Evolutionary conservation across 2,888 invertebrate genomes (phyloP), one percentile per base, ranked within the genome.

Genomic region (Standfussiana lucernea): DNA sequence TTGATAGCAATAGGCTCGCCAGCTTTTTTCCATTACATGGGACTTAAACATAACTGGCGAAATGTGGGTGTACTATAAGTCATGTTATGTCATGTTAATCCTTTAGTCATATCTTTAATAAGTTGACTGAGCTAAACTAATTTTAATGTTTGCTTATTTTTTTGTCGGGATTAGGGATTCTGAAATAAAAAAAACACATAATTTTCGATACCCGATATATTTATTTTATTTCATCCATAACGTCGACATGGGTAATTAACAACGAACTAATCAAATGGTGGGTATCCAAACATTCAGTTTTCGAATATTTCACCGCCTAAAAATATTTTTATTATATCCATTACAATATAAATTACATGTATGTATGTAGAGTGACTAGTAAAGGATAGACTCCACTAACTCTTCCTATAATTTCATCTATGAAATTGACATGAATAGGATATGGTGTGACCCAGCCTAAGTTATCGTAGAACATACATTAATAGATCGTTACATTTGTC

Each of bases 361-460:
- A 95, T 95, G 96, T 96, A 96, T 95, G 95, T 95, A 96, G 95
- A 96, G 95, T 82, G 78, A 84, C 85, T 89, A 89, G 87, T 80
- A 87, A 88, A 90, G 79, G 82, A 90, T 80, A 91, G 87, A 86
- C 84, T 87, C 74, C 74, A 89, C 83, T 89, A 89, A 88, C 80
- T 87, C 84, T 61, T 76, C 86, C 88, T 89, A 85, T 82, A 89
- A 94, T 93, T 89, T 90, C 80, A 86, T 88, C 89, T 85, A 86
- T 84, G 82, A 86, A 82, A 86, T 86, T 88, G 88, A 87, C 86
- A 79, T 83, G 82, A 86, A 86, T 90, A 90, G 84, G 89, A 86
- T 86, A 89, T 85, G 82, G 87, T 79, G 83, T 90, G 77, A 85
- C 85, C 95, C 95, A 95, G 95, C 95, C 95, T 92, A 93, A 88